Evolutionary conservation across 2,113 vertebrate genomes (phyloP).

Genomic region (Tichodroma muraria): DNA sequence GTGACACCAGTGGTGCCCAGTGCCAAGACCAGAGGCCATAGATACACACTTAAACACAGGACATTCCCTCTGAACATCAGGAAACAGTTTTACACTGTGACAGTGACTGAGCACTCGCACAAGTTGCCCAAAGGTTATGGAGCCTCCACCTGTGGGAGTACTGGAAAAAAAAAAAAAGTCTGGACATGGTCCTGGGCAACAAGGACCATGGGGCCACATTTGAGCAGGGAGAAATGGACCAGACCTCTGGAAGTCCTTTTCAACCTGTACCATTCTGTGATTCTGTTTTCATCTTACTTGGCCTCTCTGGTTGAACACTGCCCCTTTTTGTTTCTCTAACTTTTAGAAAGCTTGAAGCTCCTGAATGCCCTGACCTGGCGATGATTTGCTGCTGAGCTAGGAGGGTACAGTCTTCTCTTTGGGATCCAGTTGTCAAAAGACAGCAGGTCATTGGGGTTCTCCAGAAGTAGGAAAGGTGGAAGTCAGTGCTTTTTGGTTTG

Average conservation of each 20-base stretch:
- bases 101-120: not conserved
- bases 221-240: not conserved
- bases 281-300: not conserved
- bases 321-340: not conserved
- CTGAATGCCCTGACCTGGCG: not conserved
- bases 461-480: not conserved
- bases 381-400: not conserved
- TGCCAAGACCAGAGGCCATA: not conserved
- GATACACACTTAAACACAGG: not conserved
- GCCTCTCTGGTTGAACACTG: not conserved
- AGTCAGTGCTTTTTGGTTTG: not conserved
- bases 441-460: not conserved
- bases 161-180: not conserved
- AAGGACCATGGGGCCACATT: not conserved
- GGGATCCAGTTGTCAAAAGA: not conserved
- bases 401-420: not conserved
- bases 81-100: not conserved
- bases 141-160: not conserved
- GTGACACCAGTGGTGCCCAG: not conserved
- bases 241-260: not conserved
- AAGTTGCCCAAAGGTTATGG: not conserved
- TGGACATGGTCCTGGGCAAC: not conserved
- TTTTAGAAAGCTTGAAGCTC: not conserved
- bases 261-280: not conserved
- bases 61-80: not conserved